Base-by-base conservation (phyloP, 2,888 invertebrate species). In the Pinctada fucata region DNA sequence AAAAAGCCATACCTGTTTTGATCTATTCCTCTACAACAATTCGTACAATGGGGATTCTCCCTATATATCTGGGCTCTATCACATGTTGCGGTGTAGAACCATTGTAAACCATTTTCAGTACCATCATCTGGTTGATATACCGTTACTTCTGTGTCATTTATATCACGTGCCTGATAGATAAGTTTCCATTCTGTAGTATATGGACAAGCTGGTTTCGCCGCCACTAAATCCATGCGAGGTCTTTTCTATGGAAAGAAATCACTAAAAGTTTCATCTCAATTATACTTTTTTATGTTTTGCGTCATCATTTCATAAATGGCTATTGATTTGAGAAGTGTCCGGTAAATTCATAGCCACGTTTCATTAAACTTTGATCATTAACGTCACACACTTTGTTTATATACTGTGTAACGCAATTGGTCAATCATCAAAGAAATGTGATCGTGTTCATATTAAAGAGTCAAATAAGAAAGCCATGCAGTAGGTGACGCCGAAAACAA, bases 41-140 rank as follows among this genome's bases (percentile, higher is more conserved):
- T 71, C 1, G 86, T 81, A 75, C 89, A 89, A 31, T 74, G 80
- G 2, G 70, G 75, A 31, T 81, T 75, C 68, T 78, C 76, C 2
- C 63, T 48, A 31, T 68, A 47, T 48, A 81, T 67, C 2, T 72
- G n/a, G 3, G 83, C 78, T 16, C 76, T 58, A 78, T 88, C 83
- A 79, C 90, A 90, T 4, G 84, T 84, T n/a, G 89, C 88, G 4
- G 88, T 89, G 80, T 90, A 90, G 82, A 90, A 90, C 90, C 90
- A 90, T 80, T 90, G 90, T 63, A 83, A 85, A 1, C 85, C 84
- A 5, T 85, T 83, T 5, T 84, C 79, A 58, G 52, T 71, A 51
- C 81, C 79, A 13, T 83, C 81, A 2, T 63, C 71, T 5, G 89
- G 90, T 80, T 90, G 81, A 80, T 84, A 88, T 4, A 90, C 86